Percentiles rank a stretch among this genome's conserved stretches.
phyloP scores from a whole-genome alignment of 2,113 vertebrate genomes.

The Strix aluco region DNA sequence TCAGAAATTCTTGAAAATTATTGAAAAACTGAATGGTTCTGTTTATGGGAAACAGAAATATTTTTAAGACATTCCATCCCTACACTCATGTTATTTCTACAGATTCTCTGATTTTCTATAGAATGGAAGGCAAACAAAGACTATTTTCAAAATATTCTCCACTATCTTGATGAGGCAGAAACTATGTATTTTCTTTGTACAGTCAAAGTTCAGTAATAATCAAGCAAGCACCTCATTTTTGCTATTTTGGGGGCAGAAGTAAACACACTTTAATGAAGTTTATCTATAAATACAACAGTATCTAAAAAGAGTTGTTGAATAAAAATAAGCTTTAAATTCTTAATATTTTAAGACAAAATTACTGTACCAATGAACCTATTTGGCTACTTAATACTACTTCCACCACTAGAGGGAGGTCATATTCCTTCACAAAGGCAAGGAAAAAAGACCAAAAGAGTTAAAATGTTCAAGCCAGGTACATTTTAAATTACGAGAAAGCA shows the following conservation, averaged over 20 bases:
- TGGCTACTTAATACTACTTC: background rate
- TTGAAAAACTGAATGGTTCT: background rate
- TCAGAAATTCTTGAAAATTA: background rate
- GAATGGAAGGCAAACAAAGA: background rate
- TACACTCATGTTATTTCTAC: background rate
- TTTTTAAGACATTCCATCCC: background rate
- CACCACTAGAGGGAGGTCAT: constrained; percentile 38
- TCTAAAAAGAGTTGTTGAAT: background rate
- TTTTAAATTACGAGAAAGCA: background rate
- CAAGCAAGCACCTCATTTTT: background rate
- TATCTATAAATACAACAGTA: background rate
- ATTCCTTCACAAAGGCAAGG: background rate
- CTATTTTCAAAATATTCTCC: background rate
- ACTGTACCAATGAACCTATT: background rate
- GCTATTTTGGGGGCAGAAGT: background rate
- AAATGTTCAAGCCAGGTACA: background rate
- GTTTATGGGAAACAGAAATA: background rate
- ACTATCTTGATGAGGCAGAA: background rate
- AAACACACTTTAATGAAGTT: background rate
- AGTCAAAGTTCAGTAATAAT: background rate
- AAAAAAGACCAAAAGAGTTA: background rate
- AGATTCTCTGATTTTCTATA: background rate
- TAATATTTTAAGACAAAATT: background rate
- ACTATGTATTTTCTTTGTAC: background rate
- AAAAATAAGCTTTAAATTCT: background rate